phyloP scores from a whole-genome alignment of 2,113 vertebrate genomes.

The Tupaia chinensis region DNA sequence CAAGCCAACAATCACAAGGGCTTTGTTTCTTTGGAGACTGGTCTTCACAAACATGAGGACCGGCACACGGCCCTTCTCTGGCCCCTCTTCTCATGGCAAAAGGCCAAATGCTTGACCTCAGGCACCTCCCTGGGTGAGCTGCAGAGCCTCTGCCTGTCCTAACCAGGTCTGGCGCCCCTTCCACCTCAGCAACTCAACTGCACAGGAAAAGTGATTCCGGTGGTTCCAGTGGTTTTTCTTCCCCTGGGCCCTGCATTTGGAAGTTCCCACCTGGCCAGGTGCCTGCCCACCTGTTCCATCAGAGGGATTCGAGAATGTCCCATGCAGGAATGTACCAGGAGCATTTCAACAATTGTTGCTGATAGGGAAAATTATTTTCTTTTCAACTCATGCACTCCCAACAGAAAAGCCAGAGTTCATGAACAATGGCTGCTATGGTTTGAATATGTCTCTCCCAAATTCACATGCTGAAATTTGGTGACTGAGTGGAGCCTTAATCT shows the following conservation, averaged over 20 bases:
- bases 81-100: neutral
- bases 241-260: neutral
- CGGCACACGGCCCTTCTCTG: neutral
- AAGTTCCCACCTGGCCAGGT: neutral
- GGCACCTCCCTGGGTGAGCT: neutral
- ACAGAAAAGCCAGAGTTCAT: neutral
- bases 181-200: neutral
- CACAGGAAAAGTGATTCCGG: neutral
- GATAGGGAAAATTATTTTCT: neutral
- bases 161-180: neutral
- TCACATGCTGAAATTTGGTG: too few species aligned
- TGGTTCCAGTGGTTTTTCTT: neutral
- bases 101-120: neutral
- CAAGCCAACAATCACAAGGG: neutral
- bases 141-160: neutral
- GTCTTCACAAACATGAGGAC: neutral
- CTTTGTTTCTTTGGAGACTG: neutral
- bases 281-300: neutral
- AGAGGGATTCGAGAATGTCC: neutral
- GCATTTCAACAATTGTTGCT: neutral
- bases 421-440: neutral
- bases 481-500: too few species aligned
- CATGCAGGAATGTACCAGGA: too few species aligned
- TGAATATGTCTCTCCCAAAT: too few species aligned
- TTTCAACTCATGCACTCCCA: neutral